These are phyloP conservation scores for Typhlomys cinereus DNA, from an alignment of 2,113 vertebrate genomes.

Conservation along the genomic window DNA sequence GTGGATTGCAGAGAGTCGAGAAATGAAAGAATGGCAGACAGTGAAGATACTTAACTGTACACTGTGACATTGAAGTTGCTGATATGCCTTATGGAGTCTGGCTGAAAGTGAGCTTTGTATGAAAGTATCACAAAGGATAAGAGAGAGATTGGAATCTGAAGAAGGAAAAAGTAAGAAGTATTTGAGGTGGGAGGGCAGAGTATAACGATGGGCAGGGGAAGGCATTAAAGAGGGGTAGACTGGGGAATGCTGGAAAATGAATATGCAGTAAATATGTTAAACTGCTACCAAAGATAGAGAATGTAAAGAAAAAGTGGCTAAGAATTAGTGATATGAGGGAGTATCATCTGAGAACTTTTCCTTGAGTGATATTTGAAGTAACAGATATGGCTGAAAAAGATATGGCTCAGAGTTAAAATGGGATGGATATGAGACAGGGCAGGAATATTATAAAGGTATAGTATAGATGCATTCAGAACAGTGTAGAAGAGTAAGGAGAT, in stretches of 20 bases:
- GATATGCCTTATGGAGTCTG: background rate
- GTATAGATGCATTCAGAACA: background rate
- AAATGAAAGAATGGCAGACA: background rate
- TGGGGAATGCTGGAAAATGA: background rate
- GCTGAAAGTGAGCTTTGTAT: background rate
- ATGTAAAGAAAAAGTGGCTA: background rate
- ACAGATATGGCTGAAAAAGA: background rate
- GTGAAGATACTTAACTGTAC: rapidly evolving
- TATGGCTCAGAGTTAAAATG: background rate
- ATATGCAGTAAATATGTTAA: background rate
- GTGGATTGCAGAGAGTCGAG: background rate
- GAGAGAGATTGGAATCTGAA: background rate
- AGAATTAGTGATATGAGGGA: background rate
- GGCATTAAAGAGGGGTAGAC: slow-evolving; percentile 27
- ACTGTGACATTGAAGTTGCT: background rate
- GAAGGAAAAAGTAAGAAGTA: background rate
- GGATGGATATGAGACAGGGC: background rate
- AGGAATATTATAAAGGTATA: background rate
- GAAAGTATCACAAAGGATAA: background rate
- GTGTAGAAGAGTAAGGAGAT: background rate
- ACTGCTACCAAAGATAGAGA: background rate
- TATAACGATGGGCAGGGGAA: background rate
- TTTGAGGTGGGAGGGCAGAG: background rate
- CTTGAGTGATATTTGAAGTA: background rate
- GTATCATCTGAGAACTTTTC: background rate